Conservation (phyloP, 2,888 invertebrate species). For the Dryobota labecula region DNA sequence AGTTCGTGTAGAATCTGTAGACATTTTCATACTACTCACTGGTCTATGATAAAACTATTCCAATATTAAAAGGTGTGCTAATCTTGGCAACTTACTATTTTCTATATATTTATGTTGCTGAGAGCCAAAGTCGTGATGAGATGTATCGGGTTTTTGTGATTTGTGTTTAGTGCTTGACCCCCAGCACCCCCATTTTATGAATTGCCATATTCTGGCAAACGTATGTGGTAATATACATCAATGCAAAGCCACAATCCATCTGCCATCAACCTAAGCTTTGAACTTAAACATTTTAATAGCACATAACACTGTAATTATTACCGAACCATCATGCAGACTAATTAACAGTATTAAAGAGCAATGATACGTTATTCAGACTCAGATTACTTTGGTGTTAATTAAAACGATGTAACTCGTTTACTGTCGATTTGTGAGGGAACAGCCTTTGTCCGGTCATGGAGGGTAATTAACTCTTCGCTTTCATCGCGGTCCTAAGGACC, state of each 20-base stretch:
- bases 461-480: slow-evolving; percentile 62
- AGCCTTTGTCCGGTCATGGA: slow-evolving; percentile 54
- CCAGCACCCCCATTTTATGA: not conserved
- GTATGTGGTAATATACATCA: slow-evolving; percentile 5
- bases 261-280: not conserved
- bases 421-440: slow-evolving; percentile 46
- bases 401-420: slow-evolving; percentile 46
- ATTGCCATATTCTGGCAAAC: not conserved
- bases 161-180: slow-evolving; percentile 1
- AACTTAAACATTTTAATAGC: slow-evolving; percentile 26
- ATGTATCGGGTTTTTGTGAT: not conserved
- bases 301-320: slow-evolving; percentile 37
- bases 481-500: slow-evolving; percentile 40
- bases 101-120: not conserved
- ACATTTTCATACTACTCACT: not conserved
- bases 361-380: slow-evolving; percentile 49
- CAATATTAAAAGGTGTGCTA: not conserved
- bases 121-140: not conserved
- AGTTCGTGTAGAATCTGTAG: not conserved
- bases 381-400: slow-evolving; percentile 55
- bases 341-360: slow-evolving; percentile 54
- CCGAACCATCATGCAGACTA: slow-evolving; percentile 19
- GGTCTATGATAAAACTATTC: not conserved
- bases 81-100: not conserved
- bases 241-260: slow-evolving; percentile 7